Base-by-base conservation (phyloP, 2,797 vertebrate genomes). In the Pangasius krempfi region DNA sequence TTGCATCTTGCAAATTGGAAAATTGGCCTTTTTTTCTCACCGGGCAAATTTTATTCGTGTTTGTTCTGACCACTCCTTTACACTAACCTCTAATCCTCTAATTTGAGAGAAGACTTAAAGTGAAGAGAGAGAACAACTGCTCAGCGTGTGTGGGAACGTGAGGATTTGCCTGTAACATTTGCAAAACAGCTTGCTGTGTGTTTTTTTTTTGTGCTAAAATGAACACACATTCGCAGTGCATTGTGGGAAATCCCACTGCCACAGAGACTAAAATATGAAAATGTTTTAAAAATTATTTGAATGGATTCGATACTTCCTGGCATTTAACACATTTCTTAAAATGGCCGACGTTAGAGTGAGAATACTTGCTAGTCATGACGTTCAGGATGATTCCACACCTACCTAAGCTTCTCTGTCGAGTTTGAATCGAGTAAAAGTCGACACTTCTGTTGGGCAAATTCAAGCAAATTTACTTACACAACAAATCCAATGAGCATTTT, bases 231-330 rank as follows among this genome's bases (percentile, higher is more conserved):
- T 78, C 27, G 2, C 72, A 5, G 37, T 75, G 47, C 75, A 78
- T 78, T 78, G 75, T 79, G 50, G 76, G 76, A 79, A 79, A 79
- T 56, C 50, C 52, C 47, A 9, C 76, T 56, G n/a, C 3, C n/a
- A 33, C 27, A 33, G 44, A 52, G 47, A 52, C 47, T 30, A 52
- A 78, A 30, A 30, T 18, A 52, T n/a, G n/a, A n/a, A n/a, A n/a
- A n/a, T n/a, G n/a, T n/a, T n/a, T n/a, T n/a, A n/a, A n/a, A 20
- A 58, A 58, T 4, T 4, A 58, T 50, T 50, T 50, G 7, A 73
- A 12, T 44, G 22, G 40, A 73, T 25, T 10, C 5, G 25, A n/a
- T 9, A 22, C 13, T 44, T 73, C 4, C 37, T 47, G 10, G 6
- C 16, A 18, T 54, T 54, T 33, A 30, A 54, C 7, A 56, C 16